Conservation (phyloP, 2,113 vertebrate genomes). For the Ammodytes marinus region DNA sequence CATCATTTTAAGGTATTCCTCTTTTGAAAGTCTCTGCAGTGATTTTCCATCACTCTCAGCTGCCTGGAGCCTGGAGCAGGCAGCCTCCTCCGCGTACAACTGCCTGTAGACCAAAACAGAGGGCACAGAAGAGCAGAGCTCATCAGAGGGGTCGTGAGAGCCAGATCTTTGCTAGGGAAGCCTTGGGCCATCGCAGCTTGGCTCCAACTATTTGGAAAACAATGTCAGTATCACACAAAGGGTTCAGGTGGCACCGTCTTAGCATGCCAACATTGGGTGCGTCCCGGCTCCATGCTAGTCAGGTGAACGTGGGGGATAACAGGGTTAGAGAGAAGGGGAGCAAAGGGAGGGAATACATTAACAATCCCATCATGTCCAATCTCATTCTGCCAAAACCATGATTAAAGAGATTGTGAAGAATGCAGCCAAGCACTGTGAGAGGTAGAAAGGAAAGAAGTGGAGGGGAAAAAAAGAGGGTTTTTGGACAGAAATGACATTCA, state of each 20-base stretch:
- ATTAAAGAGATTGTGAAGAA: conserved; percentile 45
- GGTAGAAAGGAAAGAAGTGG: conserved; percentile 8
- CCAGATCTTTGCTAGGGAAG: conserved; percentile 17
- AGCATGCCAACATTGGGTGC: conserved; percentile 61
- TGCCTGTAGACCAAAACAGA: conserved; percentile 80
- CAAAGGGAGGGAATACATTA: conserved; percentile 11
- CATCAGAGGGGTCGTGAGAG: conserved; percentile 42
- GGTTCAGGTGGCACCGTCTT: conserved; percentile 32
- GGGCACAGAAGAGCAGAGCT: conserved; percentile 58
- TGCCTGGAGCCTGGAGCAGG: conserved; percentile 81
- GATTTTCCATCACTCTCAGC: conserved; percentile 83
- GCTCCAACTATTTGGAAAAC: conserved; percentile 47
- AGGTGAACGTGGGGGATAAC: conserved; percentile 32
- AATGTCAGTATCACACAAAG: conserved; percentile 48
- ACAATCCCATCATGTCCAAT: conserved; percentile 5
- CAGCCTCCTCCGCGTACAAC: conserved; percentile 87
- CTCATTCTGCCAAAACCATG: conserved; percentile 40
- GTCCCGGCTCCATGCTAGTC: conserved; percentile 44
- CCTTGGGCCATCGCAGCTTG: conserved; percentile 30
- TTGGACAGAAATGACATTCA: conserved; percentile 42
- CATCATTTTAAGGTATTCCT: conserved; percentile 93
- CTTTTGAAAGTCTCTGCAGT: conserved; percentile 90
- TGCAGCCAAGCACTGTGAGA: conserved; percentile 51
- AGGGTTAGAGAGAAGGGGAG: conserved; percentile 29
- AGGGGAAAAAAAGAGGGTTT: conserved; percentile 28